These are phyloP conservation scores for Ctenomys sociabilis DNA, from an alignment of 2,113 vertebrate species.

Conservation along the genomic window DNA sequence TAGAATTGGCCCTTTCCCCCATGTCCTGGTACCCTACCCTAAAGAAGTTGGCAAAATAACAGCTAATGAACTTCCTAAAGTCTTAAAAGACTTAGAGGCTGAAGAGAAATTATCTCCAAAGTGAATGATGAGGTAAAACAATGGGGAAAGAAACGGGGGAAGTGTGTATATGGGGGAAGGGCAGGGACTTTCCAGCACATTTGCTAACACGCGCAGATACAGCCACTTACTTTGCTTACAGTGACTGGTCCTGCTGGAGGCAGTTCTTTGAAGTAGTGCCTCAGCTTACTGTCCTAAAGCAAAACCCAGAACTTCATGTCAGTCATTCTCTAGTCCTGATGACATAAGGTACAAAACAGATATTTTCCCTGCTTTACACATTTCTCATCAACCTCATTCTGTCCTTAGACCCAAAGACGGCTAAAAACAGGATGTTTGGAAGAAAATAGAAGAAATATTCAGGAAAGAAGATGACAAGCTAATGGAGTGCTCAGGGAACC, in stretches of 20 bases:
- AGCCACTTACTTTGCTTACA: not conserved
- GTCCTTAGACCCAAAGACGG: conserved; percentile 6
- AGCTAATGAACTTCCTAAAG: not conserved
- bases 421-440: not conserved
- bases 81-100: not conserved
- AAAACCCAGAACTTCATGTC: not conserved
- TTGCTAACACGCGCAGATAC: not conserved
- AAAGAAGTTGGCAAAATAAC: not conserved
- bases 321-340: not conserved
- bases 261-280: not conserved
- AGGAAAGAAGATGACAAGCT: conserved; percentile 20
- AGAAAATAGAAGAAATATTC: not conserved
- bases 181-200: not conserved
- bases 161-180: not conserved
- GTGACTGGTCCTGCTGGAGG: not conserved
- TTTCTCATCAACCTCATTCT: not conserved
- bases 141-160: not conserved
- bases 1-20: not conserved
- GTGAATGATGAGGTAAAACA: not conserved
- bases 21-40: not conserved
- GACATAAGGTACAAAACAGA: not conserved
- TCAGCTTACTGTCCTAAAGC: not conserved
- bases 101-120: conserved; percentile 10
- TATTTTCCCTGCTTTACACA: not conserved
- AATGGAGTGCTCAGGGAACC: not conserved